Percentiles rank a stretch among this genome's conserved stretches.
Evolutionary conservation across 1,140 invertebrate genomes (phyloP).

Genomic region (Drosophila lacertosa): DNA sequence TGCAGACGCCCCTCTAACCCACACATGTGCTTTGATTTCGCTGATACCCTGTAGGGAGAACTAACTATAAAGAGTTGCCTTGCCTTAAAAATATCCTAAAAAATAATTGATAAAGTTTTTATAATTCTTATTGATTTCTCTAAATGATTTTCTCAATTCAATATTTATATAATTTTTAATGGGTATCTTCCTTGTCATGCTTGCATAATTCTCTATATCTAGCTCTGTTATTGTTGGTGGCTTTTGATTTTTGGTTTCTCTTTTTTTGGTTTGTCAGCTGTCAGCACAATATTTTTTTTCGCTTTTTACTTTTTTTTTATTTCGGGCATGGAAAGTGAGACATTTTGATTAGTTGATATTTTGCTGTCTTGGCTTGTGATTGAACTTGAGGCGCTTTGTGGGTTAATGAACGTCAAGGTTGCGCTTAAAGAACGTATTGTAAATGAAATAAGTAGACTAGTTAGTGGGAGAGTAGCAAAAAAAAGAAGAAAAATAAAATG

Average conservation of each 20-base stretch:
- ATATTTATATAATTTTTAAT: neutral
- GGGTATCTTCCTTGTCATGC: constrained; percentile 2
- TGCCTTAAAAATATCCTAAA: too few relatives aligned
- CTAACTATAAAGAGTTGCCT: neutral
- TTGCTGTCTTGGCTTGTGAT: constrained; percentile 54
- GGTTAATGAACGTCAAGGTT: constrained; percentile 77
- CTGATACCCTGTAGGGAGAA: constrained; percentile 11
- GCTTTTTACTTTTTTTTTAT: too few relatives aligned
- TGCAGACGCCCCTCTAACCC: neutral
- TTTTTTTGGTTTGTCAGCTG: constrained; percentile 73
- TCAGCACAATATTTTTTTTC: constrained; percentile 68
- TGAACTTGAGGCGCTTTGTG: constrained; percentile 68
- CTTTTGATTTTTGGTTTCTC: constrained; percentile 59
- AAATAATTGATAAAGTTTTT: too few relatives aligned
- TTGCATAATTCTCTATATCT: neutral
- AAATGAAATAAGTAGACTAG: constrained; percentile 56
- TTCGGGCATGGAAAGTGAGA: constrained; percentile 75
- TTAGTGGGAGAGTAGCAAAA: neutral
- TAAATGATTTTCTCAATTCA: neutral
- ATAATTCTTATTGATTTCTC: too few relatives aligned
- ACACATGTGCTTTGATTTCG: constrained; percentile 17
- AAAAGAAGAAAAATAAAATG: neutral
- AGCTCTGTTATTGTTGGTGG: constrained; percentile 17
- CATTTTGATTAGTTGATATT: constrained; percentile 76
- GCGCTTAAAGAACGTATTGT: constrained; percentile 40